Base-by-base conservation (phyloP, 2,888 invertebrate species). In the Diarsia mendica region DNA sequence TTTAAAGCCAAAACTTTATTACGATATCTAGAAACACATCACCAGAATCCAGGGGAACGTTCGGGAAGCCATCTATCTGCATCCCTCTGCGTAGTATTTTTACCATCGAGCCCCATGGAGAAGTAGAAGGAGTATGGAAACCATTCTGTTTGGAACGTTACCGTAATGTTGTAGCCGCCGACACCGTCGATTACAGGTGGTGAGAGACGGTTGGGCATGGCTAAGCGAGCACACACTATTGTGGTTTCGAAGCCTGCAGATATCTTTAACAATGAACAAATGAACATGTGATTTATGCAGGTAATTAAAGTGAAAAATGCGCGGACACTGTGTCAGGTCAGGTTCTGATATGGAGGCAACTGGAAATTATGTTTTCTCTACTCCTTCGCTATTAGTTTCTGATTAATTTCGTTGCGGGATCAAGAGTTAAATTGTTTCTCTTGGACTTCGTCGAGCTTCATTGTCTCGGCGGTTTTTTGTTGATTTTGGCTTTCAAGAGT, bases 201-300 rank as follows among this genome's bases (percentile, higher is more conserved):
- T 2, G 86, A 63, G 15, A 92, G 82, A 2, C 94, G 91, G 77
- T 93, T 95, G 0, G 95, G 96, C 79, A 95, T 81, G 39, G 88
- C 55, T 53, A 95, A 72, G 0, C 92, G 90, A 51, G 91, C 95
- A 74, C 96, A 96, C 3, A 91, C 87, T 39, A 96, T 95, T 3
- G 92, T 94, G 55, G 92, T 92, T 61, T 95, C 93, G 15, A 94
- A 85, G 0, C 95, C 96, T 5, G 94, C 94, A 72, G 94, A 94
- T 84, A 96, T 81, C 96, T 96, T 83, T 6, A 87, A 87, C 76
- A 77, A 77, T 67, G 2, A 67, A 39, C 2, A 2, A 77, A 78
- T 67, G 3, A 67, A 39, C 2, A 2, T 1, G 15, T 20, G 49
- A 28, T 28, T 28, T 23, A 64, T 23, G 10, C 15, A 23, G 15